phyloP scores from a whole-genome alignment of 2,888 invertebrate species.

The Eulithis prunata region DNA sequence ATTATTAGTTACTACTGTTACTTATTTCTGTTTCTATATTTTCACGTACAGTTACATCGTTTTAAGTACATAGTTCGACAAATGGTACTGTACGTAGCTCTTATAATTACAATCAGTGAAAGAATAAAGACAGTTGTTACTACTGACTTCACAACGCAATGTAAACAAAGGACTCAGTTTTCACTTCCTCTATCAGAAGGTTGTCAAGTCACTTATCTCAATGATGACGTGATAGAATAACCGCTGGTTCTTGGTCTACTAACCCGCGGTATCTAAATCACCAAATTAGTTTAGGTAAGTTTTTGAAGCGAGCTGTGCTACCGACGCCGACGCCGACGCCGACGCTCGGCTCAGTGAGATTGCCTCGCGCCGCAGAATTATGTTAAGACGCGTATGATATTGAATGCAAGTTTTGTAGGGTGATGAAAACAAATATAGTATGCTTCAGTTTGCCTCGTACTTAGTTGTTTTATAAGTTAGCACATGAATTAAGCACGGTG shows the following conservation, averaged over 20 bases:
- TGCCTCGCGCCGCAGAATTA: conserved; percentile 6
- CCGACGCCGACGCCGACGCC: neutral
- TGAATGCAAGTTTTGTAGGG: conserved; percentile 1
- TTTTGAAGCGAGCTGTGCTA: neutral
- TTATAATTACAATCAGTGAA: too few relatives aligned
- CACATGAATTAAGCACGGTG: too few relatives aligned
- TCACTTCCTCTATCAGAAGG: too few relatives aligned
- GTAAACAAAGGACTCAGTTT: too few relatives aligned
- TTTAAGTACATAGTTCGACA: too few relatives aligned
- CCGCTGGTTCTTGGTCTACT: neutral
- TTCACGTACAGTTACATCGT: too few relatives aligned
- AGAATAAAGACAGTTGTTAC: too few relatives aligned
- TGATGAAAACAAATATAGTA: neutral
- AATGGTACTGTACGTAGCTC: too few relatives aligned
- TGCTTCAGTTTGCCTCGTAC: neutral
- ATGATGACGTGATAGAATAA: neutral
- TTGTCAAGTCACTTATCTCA: too few relatives aligned
- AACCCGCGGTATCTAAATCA: conserved; percentile 21
- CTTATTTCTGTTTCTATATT: too few relatives aligned
- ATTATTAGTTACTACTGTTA: too few relatives aligned
- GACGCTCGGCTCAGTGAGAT: conserved; percentile 8
- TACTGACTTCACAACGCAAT: too few relatives aligned
- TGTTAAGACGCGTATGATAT: conserved; percentile 3
- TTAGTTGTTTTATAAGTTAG: neutral
- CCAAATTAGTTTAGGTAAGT: conserved; percentile 26